Percentiles rank a stretch among this genome's conserved stretches.
Conservation (phyloP, 1,140 invertebrate species). For the Drosophila busckii region DNA sequence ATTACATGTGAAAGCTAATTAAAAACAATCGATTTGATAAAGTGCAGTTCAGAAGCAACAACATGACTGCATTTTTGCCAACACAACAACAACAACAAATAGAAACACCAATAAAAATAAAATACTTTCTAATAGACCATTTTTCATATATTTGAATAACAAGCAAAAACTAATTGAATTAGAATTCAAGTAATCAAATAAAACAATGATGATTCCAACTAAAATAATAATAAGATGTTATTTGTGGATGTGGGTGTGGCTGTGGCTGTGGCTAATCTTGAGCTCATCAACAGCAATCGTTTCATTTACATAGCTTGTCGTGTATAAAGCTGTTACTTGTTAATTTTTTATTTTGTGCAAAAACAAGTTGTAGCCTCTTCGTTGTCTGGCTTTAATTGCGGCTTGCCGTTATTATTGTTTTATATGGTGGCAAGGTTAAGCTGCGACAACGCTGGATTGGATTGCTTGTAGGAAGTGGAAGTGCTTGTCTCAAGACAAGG, state of each 20-base stretch:
- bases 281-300: no score
- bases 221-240: no score
- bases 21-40: slow-evolving; percentile 34
- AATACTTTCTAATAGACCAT: slow-evolving; percentile 71
- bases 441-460: slow-evolving; percentile 35
- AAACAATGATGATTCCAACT: slow-evolving; percentile 64
- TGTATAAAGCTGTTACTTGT: slow-evolving; percentile 33
- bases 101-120: slow-evolving; percentile 31
- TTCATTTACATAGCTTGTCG: no score
- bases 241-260: no score
- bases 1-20: slow-evolving; percentile 34
- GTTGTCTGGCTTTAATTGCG: slow-evolving; percentile 61
- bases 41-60: slow-evolving; percentile 16
- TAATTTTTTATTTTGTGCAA: no score
- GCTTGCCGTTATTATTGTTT: slow-evolving; percentile 55
- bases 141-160: slow-evolving; percentile 74
- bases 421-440: slow-evolving; percentile 58
- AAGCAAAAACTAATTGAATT: slow-evolving; percentile 60
- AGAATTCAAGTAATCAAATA: slow-evolving; percentile 74
- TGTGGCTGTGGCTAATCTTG: no score
- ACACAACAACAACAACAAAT: slow-evolving; percentile 23
- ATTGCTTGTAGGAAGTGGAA: slow-evolving; percentile 52
- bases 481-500: slow-evolving; percentile 15
- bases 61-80: slow-evolving; percentile 13
- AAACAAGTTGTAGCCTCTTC: slow-evolving; percentile 63